phyloP scores from a whole-genome alignment of 2,113 vertebrate species.

The Clarias batrachus region DNA sequence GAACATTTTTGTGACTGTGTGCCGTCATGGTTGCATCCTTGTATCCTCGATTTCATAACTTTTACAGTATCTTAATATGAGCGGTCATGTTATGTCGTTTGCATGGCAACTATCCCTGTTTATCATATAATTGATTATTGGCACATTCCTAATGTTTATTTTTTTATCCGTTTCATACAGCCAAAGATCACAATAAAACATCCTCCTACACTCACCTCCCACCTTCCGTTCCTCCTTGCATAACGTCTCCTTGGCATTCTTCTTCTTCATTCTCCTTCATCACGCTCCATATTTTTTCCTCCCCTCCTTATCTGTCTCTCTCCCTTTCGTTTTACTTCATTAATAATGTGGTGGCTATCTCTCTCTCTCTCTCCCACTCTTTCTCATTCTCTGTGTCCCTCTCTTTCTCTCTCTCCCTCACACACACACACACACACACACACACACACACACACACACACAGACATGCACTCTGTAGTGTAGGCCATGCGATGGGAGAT shows the following conservation, averaged over 20 bases:
- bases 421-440: background rate
- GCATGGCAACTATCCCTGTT: background rate
- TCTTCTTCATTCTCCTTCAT: background rate
- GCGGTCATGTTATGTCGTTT: background rate
- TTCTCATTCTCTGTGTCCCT: background rate
- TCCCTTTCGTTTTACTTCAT: background rate
- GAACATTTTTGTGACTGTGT: background rate
- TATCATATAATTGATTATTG: background rate
- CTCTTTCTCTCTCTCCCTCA: background rate
- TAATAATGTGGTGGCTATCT: conserved; percentile 6
- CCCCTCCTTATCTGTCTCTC: conserved; percentile 13
- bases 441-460: background rate
- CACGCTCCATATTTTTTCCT: background rate
- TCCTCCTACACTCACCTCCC: conserved; percentile 32
- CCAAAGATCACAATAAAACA: background rate
- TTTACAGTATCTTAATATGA: background rate
- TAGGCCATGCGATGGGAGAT: conserved; percentile 20
- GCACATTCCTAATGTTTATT: conserved; percentile 16
- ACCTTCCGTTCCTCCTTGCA: conserved; percentile 8
- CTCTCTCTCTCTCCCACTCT: background rate
- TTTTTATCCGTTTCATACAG: background rate
- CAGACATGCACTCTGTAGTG: background rate
- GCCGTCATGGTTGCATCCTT: background rate
- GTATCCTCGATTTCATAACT: background rate
- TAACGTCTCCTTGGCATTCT: conserved; percentile 16